These are phyloP conservation scores for Nettapus auritus DNA, from an alignment of 2,113 vertebrate species.

Conservation along the genomic window DNA sequence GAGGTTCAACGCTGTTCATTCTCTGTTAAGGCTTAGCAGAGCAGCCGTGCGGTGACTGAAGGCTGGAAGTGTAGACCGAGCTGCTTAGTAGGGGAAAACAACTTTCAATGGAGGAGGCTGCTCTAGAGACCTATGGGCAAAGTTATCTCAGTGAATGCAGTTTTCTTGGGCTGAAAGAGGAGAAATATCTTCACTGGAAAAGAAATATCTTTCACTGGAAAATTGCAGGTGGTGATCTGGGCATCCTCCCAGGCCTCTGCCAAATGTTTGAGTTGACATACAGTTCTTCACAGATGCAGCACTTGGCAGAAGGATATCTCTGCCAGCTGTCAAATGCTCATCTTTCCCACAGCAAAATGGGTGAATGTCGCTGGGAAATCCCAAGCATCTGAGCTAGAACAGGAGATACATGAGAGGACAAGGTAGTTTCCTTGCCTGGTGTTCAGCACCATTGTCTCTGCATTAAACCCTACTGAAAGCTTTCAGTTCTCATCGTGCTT, in stretches of 20 bases:
- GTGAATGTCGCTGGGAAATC: conserved; percentile 31
- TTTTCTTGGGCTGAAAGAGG: background rate
- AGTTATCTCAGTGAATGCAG: background rate
- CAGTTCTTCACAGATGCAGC: conserved; percentile 26
- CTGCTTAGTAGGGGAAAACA: background rate
- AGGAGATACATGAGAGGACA: background rate
- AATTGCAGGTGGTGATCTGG: conserved; percentile 42
- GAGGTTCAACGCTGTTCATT: background rate
- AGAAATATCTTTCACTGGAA: background rate
- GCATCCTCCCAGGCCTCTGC: conserved; percentile 30
- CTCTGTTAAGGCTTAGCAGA: background rate
- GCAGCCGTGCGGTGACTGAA: background rate
- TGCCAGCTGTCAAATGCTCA: conserved; percentile 48
- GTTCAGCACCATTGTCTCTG: background rate
- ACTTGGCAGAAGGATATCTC: conserved; percentile 5
- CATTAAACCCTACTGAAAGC: background rate
- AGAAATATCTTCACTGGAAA: background rate
- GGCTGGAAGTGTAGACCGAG: background rate
- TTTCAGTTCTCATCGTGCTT: background rate
- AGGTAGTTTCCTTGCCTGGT: background rate
- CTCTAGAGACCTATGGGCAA: background rate
- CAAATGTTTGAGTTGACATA: background rate
- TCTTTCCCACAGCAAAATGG: background rate
- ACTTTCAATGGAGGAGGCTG: background rate
- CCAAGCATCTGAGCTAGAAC: background rate